Conservation (phyloP, 2,797 vertebrate genomes). For the Orientallactaga sibirica region DNA sequence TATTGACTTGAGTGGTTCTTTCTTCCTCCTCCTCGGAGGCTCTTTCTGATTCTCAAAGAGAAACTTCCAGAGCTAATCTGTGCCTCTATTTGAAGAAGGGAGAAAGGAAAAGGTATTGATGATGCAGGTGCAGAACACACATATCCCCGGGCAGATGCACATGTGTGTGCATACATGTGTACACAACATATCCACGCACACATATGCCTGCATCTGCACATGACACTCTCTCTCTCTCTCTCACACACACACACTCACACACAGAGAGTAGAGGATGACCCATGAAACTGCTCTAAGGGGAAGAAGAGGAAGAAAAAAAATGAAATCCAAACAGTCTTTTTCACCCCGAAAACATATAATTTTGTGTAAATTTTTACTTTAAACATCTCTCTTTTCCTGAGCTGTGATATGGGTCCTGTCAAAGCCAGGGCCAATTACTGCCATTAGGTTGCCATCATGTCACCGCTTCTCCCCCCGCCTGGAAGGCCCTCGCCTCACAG, state of each 20-base stretch:
- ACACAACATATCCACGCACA: neutral
- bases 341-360: constrained; percentile 96
- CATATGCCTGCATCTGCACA: neutral
- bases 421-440: constrained; percentile 99
- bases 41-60: constrained; percentile 51
- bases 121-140: neutral
- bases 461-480: constrained; percentile 94
- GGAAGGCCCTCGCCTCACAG: constrained; percentile 92
- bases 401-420: constrained; percentile 99
- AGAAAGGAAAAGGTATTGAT: neutral
- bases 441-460: constrained; percentile 99
- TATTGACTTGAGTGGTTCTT: neutral
- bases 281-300: constrained; percentile 83
- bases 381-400: constrained; percentile 96
- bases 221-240: neutral
- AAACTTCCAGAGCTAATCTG: constrained; percentile 36
- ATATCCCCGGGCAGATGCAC: neutral
- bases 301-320: constrained; percentile 86
- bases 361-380: constrained; percentile 99
- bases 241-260: constrained; percentile 76
- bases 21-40: constrained; percentile 1
- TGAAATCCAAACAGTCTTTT: constrained; percentile 93
- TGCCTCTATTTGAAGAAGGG: constrained; percentile 8
- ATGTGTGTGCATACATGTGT: neutral
- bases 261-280: constrained; percentile 80